These are phyloP conservation scores for Acronicta leporina DNA, from an alignment of 2,888 invertebrate species.

Conservation along the genomic window DNA sequence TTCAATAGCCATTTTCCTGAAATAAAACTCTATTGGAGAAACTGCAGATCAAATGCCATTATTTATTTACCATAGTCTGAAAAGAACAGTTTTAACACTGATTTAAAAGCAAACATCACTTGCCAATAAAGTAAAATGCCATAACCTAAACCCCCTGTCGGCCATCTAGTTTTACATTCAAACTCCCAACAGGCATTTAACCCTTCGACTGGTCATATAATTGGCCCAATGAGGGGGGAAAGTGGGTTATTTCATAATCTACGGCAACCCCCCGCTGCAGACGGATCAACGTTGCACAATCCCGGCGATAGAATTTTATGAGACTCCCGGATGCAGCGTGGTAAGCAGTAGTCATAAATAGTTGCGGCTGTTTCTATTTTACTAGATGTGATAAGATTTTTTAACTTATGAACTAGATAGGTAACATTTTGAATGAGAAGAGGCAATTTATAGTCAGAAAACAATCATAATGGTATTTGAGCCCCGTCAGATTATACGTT, in stretches of 20 bases:
- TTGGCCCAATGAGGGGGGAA: constrained; percentile 53
- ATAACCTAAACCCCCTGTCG: constrained; percentile 18
- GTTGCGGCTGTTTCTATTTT: constrained; percentile 47
- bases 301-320: constrained; percentile 87
- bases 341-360: constrained; percentile 85
- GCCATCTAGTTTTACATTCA: constrained; percentile 18
- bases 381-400: constrained; percentile 62
- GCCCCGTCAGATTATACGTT: no score
- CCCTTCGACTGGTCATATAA: constrained; percentile 58
- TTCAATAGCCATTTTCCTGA: no score
- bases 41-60: no score
- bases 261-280: constrained; percentile 62
- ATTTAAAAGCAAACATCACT: constrained; percentile 1
- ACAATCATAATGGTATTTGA: no score
- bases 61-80: no score
- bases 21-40: no score
- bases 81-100: no score
- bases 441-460: no score
- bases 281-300: constrained; percentile 82
- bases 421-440: no score
- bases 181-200: constrained; percentile 41
- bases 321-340: constrained; percentile 80
- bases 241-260: constrained; percentile 58
- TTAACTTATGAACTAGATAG: no score
- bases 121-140: constrained; percentile 21